A percentile compares a stretch with the other conserved stretches of the same genome.
Evolutionary conservation across 1,140 invertebrate species (phyloP).

Genomic region (Psilanteris sp.): DNA sequence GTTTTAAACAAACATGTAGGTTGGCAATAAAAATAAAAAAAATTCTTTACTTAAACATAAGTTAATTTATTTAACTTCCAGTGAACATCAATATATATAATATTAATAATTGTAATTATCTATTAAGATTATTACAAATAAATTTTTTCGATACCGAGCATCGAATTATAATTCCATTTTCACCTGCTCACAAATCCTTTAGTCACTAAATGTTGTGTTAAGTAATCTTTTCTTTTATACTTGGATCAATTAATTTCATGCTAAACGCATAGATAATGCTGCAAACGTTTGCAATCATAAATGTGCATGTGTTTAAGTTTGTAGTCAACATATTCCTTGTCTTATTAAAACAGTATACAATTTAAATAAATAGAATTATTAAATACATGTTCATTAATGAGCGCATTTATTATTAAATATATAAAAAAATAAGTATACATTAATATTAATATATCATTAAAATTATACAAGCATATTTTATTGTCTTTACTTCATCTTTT

Average conservation of each 20-base stretch:
- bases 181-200: slow-evolving; percentile 55
- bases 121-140: slow-evolving; percentile 60
- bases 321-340: no score
- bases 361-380: background rate
- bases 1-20: no score
- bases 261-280: background rate
- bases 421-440: no score
- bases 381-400: slow-evolving; percentile 3
- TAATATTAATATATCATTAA: no score
- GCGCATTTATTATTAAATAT: no score
- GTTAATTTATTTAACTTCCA: slow-evolving; percentile 31
- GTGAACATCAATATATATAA: slow-evolving; percentile 13
- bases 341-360: no score
- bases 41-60: slow-evolving; percentile 21
- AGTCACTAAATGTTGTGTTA: slow-evolving; percentile 12
- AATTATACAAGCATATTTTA: background rate
- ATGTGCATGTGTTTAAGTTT: slow-evolving; percentile 13
- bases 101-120: slow-evolving; percentile 47
- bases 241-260: slow-evolving; percentile 7
- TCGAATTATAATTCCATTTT: slow-evolving; percentile 63
- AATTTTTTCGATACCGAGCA: slow-evolving; percentile 54
- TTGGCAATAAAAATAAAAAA: slow-evolving; percentile 1
- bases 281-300: slow-evolving; percentile 17
- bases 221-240: slow-evolving; percentile 9
- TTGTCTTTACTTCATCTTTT: background rate